Evolutionary conservation across 2,797 vertebrate genomes (phyloP), one percentile per base, ranked within the genome.

Genomic region (Lophius americanus): DNA sequence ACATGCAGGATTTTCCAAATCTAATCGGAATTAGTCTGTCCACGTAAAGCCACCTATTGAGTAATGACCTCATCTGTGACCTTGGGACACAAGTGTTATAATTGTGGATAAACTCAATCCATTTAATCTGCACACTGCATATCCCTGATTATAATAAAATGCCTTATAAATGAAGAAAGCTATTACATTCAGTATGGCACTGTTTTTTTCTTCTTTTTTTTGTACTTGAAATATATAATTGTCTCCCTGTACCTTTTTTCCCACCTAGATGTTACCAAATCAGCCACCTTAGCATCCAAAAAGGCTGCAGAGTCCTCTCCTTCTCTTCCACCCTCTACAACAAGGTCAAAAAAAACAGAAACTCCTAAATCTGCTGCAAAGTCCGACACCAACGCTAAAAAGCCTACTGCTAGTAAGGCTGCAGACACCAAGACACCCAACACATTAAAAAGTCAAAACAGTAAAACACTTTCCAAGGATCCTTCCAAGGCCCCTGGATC

Each of bases 221-320:
- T 32, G 32, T 23, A 6, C 58, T 61, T 48, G 4, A 35, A 23
- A 39, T 50, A 35, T 48, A 10, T 23, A 37, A 50, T n/a, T 65
- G 9, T 68, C 58, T 56, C 3, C 14, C 51, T 60, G 7, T 64
- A 6, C 4, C 81, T n/a, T 82, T 35, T 73, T 74, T 53, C 38
- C 71, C 8, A 12, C 58, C 33, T 68, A 95, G 94, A 95, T 92
- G 88, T 87, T 49, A 78, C 86, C 75, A 94, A 93, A 90, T 83
- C 90, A 51, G 47, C 85, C 39, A 83, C 89, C 0, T 51, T 89
- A 65, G 89, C 83, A 37, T 62, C 87, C 72, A 94, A 90, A 81
- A 94, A 94, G 76, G 73, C 87, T 23, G 71, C 82, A 36, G 85
- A 92, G 4, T 86, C 92, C 48, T 82, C 92, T 11, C 87, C 91